Evolutionary conservation across 2,113 vertebrate species (phyloP), one percentile per base, ranked within the genome.

Genomic region (Epinephelus fuscoguttatus): DNA sequence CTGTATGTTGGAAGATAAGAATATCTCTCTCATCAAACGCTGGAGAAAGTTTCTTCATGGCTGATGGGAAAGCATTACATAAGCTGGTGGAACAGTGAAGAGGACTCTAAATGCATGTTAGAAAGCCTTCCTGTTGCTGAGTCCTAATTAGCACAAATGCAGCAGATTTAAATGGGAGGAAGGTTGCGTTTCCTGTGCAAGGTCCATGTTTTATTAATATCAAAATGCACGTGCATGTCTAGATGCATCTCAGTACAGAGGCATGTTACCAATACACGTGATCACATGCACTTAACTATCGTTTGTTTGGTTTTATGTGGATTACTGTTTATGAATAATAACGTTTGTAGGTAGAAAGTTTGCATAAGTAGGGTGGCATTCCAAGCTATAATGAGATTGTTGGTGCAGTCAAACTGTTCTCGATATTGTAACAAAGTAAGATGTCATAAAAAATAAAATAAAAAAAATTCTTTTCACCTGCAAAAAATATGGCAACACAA

Each of bases 191-290:
- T 91, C 81, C 87, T 79, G 77, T 78, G 73, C 56, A 64, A 6
- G 3, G 55, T 50, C 4, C n/a, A 80, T 92, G 76, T 93, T 93
- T 94, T 90, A 93, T 90, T 91, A 70, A 94, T 93, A 78, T 77
- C 50, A 66, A 84, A 80, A 78, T 85, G 70, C 61, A 52, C 14
- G 75, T 27, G n/a, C 70, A 78, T 60, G 62, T 57, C 61, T 25
- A 47, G 21, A 80, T 57, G 19, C 14, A 18, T 17, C 27, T 40
- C 37, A 64, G 70, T n/a, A 50, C 25, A 69, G 3, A 59, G 37
- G 49, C 25, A 23, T n/a, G 23, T 25, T 14, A 5, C n/a, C 12
- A 25, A 42, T 6, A 23, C 33, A 30, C 37, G 42, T 15, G 21
- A 12, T 6, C 52, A 47, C 19, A 55, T 55, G 18, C 23, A 55